These are phyloP conservation scores for Eupithecia dodoneata DNA, from an alignment of 2,888 invertebrate species.

Conservation along the genomic window DNA sequence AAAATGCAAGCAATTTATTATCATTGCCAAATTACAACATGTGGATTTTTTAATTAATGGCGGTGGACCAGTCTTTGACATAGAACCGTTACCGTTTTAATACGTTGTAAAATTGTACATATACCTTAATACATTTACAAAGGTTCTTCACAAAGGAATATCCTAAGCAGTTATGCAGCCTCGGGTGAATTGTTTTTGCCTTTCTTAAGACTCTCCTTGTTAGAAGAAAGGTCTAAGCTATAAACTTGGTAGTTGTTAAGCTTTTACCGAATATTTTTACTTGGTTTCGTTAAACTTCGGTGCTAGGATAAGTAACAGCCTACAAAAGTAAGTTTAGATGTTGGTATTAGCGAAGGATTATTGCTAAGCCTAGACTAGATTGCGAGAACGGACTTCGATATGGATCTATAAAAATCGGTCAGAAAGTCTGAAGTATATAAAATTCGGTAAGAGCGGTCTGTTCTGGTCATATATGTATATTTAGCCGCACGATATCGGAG, in stretches of 20 bases:
- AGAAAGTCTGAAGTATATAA: too few relatives aligned
- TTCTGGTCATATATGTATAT: too few relatives aligned
- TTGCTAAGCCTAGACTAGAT: background rate
- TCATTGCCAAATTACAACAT: background rate
- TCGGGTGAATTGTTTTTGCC: slow-evolving; percentile 17
- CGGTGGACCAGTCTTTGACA: background rate
- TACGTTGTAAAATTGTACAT: too few relatives aligned
- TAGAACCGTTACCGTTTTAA: too few relatives aligned
- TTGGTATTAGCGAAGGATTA: background rate
- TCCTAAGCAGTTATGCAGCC: background rate
- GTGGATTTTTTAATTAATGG: background rate
- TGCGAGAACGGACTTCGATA: background rate
- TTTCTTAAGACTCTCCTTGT: slow-evolving; percentile 10
- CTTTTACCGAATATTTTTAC: slow-evolving; percentile 4
- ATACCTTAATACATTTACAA: background rate
- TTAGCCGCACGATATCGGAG: too few relatives aligned
- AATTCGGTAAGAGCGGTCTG: too few relatives aligned
- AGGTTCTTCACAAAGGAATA: slow-evolving; percentile 9
- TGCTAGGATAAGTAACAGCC: background rate
- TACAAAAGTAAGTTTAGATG: background rate
- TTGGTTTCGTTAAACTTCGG: background rate
- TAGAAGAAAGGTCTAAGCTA: slow-evolving; percentile 6
- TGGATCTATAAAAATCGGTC: too few relatives aligned
- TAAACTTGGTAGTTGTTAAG: slow-evolving; percentile 8
- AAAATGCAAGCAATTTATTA: background rate